A percentile compares a stretch with the other conserved stretches of the same genome.
phyloP scores from a whole-genome alignment of 2,113 vertebrate species.

The Colius striatus region DNA sequence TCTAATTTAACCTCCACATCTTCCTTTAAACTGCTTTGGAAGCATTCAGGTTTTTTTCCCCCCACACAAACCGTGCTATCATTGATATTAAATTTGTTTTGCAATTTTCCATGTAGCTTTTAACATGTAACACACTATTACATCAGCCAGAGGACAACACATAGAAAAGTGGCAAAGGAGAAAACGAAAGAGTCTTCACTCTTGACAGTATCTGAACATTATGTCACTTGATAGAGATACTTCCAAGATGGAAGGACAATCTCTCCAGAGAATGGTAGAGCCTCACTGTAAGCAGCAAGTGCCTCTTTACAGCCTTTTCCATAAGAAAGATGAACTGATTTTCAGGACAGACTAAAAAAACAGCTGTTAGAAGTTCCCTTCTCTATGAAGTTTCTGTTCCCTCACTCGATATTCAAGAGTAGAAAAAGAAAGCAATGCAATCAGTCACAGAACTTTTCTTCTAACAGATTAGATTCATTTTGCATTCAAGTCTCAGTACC shows the following conservation, averaged over 20 bases:
- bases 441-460: not conserved
- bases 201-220: not conserved
- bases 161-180: not conserved
- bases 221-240: not conserved
- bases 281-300: not conserved
- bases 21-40: not conserved
- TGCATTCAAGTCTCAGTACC: not conserved
- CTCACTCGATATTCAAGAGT: not conserved
- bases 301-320: not conserved
- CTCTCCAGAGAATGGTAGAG: not conserved
- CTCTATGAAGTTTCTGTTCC: not conserved
- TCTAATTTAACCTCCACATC: not conserved
- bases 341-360: not conserved
- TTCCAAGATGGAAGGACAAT: not conserved
- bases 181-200: not conserved
- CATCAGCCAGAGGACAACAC: not conserved
- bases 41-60: not conserved
- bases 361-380: not conserved
- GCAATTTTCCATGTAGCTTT: not conserved
- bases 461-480: not conserved
- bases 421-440: not conserved
- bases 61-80: not conserved
- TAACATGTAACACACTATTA: fast-evolving
- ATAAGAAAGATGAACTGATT: not conserved
- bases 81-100: not conserved